Percentiles rank a stretch among this genome's conserved stretches.
phyloP scores from a whole-genome alignment of 2,888 invertebrate genomes.

The Diogma glabrata region DNA sequence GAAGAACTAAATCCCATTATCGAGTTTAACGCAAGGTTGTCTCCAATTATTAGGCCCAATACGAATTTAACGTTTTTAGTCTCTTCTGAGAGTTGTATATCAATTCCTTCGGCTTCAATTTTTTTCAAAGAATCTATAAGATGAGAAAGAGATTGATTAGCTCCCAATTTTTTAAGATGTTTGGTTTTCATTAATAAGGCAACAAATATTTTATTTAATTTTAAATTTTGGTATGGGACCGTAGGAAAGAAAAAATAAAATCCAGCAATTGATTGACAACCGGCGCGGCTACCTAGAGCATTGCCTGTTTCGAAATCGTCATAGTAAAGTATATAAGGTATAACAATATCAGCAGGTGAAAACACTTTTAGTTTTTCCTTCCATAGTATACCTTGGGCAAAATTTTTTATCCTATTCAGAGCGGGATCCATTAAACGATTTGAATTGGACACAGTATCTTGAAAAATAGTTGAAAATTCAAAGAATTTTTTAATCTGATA shows the following conservation, averaged over 20 bases:
- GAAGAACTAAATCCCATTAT: not conserved
- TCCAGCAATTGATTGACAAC: not conserved
- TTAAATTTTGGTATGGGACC: not conserved
- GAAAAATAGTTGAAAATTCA: too few relatives aligned
- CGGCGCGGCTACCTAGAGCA: not conserved
- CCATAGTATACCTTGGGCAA: not conserved
- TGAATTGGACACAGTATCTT: not conserved
- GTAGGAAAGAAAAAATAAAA: slow-evolving; percentile 1
- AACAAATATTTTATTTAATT: not conserved
- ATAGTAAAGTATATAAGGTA: not conserved
- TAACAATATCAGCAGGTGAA: not conserved
- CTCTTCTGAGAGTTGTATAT: not conserved
- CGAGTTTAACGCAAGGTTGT: not conserved
- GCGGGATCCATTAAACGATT: too few relatives aligned
- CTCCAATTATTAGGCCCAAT: not conserved
- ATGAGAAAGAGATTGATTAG: not conserved
- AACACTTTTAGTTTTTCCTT: not conserved
- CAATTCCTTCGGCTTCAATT: not conserved
- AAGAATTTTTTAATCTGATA: too few relatives aligned
- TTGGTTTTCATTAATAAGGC: not conserved
- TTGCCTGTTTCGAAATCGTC: too few relatives aligned
- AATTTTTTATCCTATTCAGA: not conserved
- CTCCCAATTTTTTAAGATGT: not conserved
- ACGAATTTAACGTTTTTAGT: not conserved
- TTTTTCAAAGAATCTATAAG: not conserved